These are phyloP conservation scores for Callaeas wilsoni DNA, from an alignment of 2,113 vertebrate genomes.

Conservation along the genomic window DNA sequence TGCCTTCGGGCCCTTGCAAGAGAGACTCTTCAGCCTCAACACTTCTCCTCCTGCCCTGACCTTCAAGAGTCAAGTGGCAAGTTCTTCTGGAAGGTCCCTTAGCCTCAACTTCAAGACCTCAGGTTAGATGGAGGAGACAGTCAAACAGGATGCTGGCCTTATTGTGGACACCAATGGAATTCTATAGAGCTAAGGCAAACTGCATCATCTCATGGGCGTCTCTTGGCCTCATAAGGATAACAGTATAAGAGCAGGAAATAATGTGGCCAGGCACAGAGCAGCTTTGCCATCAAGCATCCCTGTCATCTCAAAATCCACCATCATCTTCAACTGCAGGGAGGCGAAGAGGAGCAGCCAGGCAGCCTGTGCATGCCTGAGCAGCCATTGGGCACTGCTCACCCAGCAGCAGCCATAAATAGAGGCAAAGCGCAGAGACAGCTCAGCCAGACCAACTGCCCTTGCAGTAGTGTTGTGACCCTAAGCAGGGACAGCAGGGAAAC, in stretches of 20 bases:
- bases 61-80: neutral
- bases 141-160: neutral
- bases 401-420: neutral
- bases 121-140: neutral
- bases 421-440: neutral
- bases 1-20: neutral
- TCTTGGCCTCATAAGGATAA: neutral
- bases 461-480: neutral
- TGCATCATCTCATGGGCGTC: neutral
- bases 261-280: neutral
- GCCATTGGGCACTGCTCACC: neutral
- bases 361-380: neutral
- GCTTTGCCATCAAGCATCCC: neutral
- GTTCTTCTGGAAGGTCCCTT: neutral
- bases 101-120: neutral
- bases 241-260: neutral
- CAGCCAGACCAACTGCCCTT: neutral
- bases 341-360: neutral
- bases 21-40: neutral
- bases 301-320: neutral
- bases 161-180: neutral
- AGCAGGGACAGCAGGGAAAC: neutral
- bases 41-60: neutral
- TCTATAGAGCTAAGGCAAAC: neutral
- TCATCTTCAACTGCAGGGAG: neutral